Evolutionary conservation across 2,888 invertebrate genomes (phyloP), one percentile per base, ranked within the genome.

Genomic region (Pecten maximus): DNA sequence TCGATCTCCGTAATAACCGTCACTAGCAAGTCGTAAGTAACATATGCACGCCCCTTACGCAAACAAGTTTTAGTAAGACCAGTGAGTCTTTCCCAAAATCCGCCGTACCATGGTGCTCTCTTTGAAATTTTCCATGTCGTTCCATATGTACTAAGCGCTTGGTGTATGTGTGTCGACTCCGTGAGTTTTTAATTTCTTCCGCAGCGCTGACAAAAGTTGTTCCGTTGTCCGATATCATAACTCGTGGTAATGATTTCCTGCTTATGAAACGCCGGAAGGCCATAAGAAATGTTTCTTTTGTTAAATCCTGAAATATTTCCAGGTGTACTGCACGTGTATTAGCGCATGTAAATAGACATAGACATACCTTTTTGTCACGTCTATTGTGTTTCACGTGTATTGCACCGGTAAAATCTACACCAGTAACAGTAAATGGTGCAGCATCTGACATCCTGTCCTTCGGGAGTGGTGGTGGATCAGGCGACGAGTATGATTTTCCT

Each of bases 61-160:
- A 94, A 40, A 6, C 88, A 54, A 4, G 89, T 90, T 88, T 93
- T 92, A 16, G 92, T 90, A 2, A 92, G 39, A 23, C 92, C 88
- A 23, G 92, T 90, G 23, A 92, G 87, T 23, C 92, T 60, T 87
- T 93, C 92, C 92, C 92, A 93, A 48, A 90, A 93, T 54, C 93
- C 94, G 10, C 93, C 93, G 87, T 89, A 93, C 92, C 91, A 92
- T 0, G 92, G 92, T 10, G 92, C 92, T 16, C 93, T 0, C 40
- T 91, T 91, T 6, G 92, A 91, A 48, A 93, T 93, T 50, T 88
- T 40, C 92, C 92, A 93, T 10, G 89, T 88, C 6, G 90, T 89
- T 87, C 90, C 90, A 48, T 88, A 54, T 40, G 44, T 60, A 6
- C 8, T 88, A 23, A 91, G 87, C n/a, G n/a, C n/a, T n/a, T n/a